Evolutionary conservation across 2,113 vertebrate genomes (phyloP).

Genomic region (Chiloscyllium plagiosum): DNA sequence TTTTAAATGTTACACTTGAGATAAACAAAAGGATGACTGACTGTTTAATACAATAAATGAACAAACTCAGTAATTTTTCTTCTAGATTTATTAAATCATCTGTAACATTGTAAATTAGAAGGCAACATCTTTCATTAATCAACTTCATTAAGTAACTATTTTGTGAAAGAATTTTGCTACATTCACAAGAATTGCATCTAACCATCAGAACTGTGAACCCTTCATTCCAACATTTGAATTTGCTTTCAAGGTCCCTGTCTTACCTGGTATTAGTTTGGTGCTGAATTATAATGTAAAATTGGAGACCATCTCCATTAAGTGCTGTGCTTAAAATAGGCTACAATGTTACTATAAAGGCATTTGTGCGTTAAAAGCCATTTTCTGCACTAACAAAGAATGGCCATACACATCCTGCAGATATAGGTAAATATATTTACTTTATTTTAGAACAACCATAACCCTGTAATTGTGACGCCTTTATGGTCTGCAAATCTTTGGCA

Average conservation of each 20-base stretch:
- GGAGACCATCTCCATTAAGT: not conserved
- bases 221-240: not conserved
- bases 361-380: not conserved
- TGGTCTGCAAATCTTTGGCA: not conserved
- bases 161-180: not conserved
- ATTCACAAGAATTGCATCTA: not conserved
- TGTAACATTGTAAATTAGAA: not conserved
- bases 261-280: not conserved
- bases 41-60: not conserved
- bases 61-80: not conserved
- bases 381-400: not conserved
- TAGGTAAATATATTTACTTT: not conserved
- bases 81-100: not conserved
- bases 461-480: not conserved
- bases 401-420: not conserved
- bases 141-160: not conserved
- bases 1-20: not conserved
- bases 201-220: not conserved
- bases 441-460: not conserved
- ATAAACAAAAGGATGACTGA: not conserved
- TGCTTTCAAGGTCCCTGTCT: not conserved
- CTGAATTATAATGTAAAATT: not conserved
- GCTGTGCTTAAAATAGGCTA: not conserved
- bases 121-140: not conserved
- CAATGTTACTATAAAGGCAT: not conserved